phyloP scores from a whole-genome alignment of 1,140 invertebrate species.

The Ectropis grisescens region DNA sequence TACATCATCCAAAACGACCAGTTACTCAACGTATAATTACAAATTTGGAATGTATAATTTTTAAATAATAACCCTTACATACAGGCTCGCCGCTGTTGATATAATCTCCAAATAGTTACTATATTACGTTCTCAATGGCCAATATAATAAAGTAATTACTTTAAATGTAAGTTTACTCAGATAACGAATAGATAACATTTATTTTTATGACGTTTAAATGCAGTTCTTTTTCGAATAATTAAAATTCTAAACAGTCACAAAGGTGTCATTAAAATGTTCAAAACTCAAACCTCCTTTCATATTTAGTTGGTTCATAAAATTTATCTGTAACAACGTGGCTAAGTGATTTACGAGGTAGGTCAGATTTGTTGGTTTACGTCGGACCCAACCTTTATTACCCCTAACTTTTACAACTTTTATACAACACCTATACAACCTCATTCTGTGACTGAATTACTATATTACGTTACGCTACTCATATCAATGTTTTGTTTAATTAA shows the following conservation, averaged over 20 bases:
- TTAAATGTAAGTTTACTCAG: no score
- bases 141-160: no score
- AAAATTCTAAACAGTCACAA: no score
- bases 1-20: slow-evolving; percentile 3
- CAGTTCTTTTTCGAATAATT: no score
- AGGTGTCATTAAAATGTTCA: no score
- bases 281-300: slow-evolving; percentile 26
- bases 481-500: slow-evolving; percentile 2
- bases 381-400: slow-evolving; percentile 46
- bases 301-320: slow-evolving; percentile 58
- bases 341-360: slow-evolving; percentile 66
- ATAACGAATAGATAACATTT: no score
- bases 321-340: slow-evolving; percentile 62
- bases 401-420: slow-evolving; percentile 50
- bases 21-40: slow-evolving; percentile 1
- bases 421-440: slow-evolving; percentile 26
- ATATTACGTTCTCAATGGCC: no score
- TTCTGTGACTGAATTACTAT: slow-evolving; percentile 15
- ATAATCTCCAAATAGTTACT: no score
- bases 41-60: slow-evolving; percentile 2
- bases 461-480: slow-evolving; percentile 12
- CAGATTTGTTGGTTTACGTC: slow-evolving; percentile 66
- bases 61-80: slow-evolving; percentile 7
- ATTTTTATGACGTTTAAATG: no score
- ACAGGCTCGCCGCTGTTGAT: no score